These are phyloP conservation scores for Idaea aversata DNA, from an alignment of 2,888 invertebrate genomes.

Conservation along the genomic window DNA sequence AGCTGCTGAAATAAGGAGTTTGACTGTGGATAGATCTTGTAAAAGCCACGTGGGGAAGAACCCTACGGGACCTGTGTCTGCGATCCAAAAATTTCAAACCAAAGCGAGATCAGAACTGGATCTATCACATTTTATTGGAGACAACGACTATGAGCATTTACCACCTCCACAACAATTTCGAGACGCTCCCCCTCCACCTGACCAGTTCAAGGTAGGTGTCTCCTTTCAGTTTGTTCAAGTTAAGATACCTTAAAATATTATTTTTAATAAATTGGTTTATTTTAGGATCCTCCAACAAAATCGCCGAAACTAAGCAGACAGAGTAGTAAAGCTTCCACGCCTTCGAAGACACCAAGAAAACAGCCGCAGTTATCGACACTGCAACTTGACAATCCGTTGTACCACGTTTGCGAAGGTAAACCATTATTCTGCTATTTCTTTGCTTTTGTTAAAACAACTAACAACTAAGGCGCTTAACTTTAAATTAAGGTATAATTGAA, in stretches of 20 bases:
- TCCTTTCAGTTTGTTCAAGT: neutral
- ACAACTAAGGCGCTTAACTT: slow-evolving; percentile 43
- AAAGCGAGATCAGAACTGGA: slow-evolving; percentile 83
- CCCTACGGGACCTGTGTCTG: slow-evolving; percentile 44
- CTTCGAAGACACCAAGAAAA: slow-evolving; percentile 64
- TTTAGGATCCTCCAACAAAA: slow-evolving; percentile 70
- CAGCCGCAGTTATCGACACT: slow-evolving; percentile 61
- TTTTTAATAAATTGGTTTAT: neutral
- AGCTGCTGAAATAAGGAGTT: slow-evolving; percentile 72
- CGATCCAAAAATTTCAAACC: slow-evolving; percentile 59
- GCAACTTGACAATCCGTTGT: slow-evolving; percentile 86
- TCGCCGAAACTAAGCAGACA: slow-evolving; percentile 69
- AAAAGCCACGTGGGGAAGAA: slow-evolving; percentile 55
- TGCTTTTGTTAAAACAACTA: slow-evolving; percentile 28
- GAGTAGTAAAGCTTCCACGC: slow-evolving; percentile 72
- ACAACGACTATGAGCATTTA: slow-evolving; percentile 85
- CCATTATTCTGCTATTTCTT: neutral
- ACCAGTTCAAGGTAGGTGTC: slow-evolving; percentile 80
- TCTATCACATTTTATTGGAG: slow-evolving; percentile 74
- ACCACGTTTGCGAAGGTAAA: slow-evolving; percentile 89
- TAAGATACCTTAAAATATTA: neutral
- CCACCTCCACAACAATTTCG: slow-evolving; percentile 93
- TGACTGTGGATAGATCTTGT: slow-evolving; percentile 66
- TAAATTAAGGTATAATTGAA: slow-evolving; percentile 67
- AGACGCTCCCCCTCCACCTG: slow-evolving; percentile 89